Conservation (phyloP, 2,113 vertebrate genomes). For the Neofelis nebulosa region DNA sequence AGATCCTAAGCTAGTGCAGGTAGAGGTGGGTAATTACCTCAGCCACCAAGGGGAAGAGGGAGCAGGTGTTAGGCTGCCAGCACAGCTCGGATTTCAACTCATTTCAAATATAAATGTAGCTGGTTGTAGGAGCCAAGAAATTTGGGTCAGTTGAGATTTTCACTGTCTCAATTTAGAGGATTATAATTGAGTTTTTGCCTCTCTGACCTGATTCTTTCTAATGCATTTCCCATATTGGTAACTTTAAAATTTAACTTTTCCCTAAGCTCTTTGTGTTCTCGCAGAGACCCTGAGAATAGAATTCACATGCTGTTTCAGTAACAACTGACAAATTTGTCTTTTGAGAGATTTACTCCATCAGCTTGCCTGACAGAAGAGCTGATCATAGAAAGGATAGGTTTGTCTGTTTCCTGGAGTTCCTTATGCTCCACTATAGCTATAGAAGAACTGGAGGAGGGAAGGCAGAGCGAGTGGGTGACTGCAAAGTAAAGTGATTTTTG, state of each 20-base stretch:
- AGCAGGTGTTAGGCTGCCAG: slow-evolving; percentile 44
- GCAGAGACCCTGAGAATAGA: slow-evolving; percentile 66
- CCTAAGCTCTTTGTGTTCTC: slow-evolving; percentile 50
- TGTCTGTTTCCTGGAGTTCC: slow-evolving; percentile 73
- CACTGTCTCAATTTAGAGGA: slow-evolving; percentile 59
- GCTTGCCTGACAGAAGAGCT: slow-evolving; percentile 60
- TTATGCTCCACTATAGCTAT: slow-evolving; percentile 52
- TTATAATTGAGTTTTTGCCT: slow-evolving; percentile 74
- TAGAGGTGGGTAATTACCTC: slow-evolving; percentile 67
- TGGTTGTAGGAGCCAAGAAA: slow-evolving; percentile 69
- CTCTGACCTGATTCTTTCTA: slow-evolving; percentile 65
- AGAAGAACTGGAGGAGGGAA: slow-evolving; percentile 22
- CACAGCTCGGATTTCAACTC: slow-evolving; percentile 57
- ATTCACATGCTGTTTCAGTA: slow-evolving; percentile 64
- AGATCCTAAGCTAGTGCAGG: slow-evolving; percentile 45
- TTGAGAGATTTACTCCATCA: slow-evolving; percentile 81
- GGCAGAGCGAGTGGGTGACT: not conserved
- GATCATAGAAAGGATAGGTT: slow-evolving; percentile 69
- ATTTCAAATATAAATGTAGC: slow-evolving; percentile 64
- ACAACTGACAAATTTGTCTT: slow-evolving; percentile 79
- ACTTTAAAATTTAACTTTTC: slow-evolving; percentile 75
- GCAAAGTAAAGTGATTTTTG: slow-evolving; percentile 39
- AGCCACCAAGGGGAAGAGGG: slow-evolving; percentile 44
- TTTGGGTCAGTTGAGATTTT: slow-evolving; percentile 68
- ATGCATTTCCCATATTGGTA: slow-evolving; percentile 54